These are phyloP conservation scores for Glareola pratincola DNA, from an alignment of 2,113 vertebrate species.

Conservation along the genomic window DNA sequence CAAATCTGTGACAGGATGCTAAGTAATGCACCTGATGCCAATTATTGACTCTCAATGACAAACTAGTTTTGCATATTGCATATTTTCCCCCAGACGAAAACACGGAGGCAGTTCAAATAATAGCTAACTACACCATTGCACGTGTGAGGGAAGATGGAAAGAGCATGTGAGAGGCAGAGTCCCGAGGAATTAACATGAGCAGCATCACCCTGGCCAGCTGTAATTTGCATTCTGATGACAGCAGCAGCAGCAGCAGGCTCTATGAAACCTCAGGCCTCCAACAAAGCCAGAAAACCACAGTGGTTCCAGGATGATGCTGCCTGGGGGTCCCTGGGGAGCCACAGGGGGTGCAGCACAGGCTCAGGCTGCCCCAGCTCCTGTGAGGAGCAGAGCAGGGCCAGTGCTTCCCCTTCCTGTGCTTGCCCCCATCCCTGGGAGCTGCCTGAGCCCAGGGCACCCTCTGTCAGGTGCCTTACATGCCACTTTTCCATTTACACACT, in stretches of 20 bases:
- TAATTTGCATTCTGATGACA: neutral
- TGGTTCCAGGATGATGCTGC: rapidly evolving
- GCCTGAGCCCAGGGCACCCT: neutral
- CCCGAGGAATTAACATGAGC: neutral
- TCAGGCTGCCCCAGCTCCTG: rapidly evolving
- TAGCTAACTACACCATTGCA: neutral
- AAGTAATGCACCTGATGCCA: slow-evolving; percentile 15
- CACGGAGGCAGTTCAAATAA: neutral
- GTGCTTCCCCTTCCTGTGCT: rapidly evolving
- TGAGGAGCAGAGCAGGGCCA: neutral
- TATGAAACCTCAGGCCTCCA: neutral
- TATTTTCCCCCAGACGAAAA: neutral
- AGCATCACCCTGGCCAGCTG: neutral
- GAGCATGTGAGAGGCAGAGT: neutral
- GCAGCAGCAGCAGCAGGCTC: neutral
- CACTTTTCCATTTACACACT: neutral
- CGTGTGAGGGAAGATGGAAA: neutral
- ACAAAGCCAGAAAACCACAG: rapidly evolving
- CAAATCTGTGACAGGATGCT: slow-evolving; percentile 28
- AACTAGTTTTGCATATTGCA: slow-evolving; percentile 24
- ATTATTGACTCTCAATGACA: slow-evolving; percentile 47
- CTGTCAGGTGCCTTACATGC: neutral
- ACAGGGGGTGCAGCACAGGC: rapidly evolving
- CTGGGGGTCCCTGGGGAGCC: rapidly evolving
- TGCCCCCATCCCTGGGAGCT: neutral